Conservation (phyloP, 37 sponge, comb jelly and placozoan species). For the Geodia barretti region DNA sequence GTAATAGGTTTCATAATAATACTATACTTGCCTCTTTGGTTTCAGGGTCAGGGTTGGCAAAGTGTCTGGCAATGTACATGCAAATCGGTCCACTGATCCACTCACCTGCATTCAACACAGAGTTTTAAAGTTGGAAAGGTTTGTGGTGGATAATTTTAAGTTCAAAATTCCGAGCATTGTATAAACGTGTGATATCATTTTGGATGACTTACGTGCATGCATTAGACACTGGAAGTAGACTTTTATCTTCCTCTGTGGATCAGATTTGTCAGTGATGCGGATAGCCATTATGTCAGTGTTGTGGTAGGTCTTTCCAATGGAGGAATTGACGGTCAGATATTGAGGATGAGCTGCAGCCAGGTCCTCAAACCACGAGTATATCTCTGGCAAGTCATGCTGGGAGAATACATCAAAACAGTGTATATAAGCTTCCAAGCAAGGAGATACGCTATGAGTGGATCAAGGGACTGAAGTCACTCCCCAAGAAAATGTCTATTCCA, state of each 20-base stretch:
- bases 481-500: not conserved
- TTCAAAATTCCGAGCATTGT: not conserved
- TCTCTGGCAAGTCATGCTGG: constrained; percentile 58
- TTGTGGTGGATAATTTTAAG: no score
- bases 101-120: constrained; percentile 57
- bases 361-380: constrained; percentile 42
- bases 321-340: constrained; percentile 18
- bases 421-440: not conserved
- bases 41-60: constrained; percentile 21
- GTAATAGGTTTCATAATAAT: no score
- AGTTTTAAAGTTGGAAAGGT: no score
- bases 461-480: not conserved
- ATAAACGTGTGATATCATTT: no score
- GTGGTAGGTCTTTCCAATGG: constrained; percentile 65
- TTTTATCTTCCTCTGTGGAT: constrained; percentile 18
- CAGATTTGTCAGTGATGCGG: constrained; percentile 30
- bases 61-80: constrained; percentile 35
- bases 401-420: not conserved
- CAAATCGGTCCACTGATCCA: constrained; percentile 76
- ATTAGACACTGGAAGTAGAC: constrained; percentile 76
- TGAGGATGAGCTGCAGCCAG: constrained; percentile 35
- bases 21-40: not conserved
- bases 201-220: constrained; percentile 63
- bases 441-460: not conserved
- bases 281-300: constrained; percentile 62